Evolutionary conservation across 2,797 vertebrate species (phyloP).

Genomic region (Semotilus atromaculatus): DNA sequence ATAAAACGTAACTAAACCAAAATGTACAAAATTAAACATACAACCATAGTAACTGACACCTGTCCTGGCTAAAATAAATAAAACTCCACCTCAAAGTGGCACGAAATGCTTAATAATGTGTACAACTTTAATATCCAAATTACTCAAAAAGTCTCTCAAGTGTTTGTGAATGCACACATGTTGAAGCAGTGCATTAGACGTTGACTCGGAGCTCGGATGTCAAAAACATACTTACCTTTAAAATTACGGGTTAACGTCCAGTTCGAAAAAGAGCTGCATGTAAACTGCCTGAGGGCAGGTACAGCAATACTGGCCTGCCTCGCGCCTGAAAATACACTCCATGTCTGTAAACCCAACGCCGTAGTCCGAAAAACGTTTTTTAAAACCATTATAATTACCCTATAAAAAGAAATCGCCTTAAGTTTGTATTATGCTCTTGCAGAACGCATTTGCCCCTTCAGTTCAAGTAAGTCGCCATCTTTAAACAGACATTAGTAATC

Average conservation of each 20-base stretch:
- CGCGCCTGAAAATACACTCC: slow-evolving; percentile 52
- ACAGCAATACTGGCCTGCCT: slow-evolving; percentile 34
- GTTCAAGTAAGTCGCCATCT: slow-evolving; percentile 33
- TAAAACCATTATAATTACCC: slow-evolving; percentile 50
- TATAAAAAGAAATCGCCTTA: neutral
- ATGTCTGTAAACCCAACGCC: slow-evolving; percentile 61
- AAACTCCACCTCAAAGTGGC: neutral
- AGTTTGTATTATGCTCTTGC: neutral
- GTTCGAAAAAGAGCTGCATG: slow-evolving; percentile 49
- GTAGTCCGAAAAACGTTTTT: slow-evolving; percentile 65
- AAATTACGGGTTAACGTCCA: neutral
- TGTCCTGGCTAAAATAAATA: too few relatives aligned
- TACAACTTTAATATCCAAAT: neutral
- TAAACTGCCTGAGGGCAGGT: slow-evolving; percentile 31
- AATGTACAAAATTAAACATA: neutral
- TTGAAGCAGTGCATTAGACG: neutral
- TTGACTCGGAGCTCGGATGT: neutral
- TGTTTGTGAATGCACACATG: neutral
- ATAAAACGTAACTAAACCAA: neutral
- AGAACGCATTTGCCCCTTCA: slow-evolving; percentile 32
- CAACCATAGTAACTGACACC: neutral
- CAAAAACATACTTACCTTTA: neutral
- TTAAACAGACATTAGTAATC: slow-evolving; percentile 33
- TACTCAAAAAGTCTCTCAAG: too few relatives aligned
- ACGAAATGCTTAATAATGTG: neutral